Evolutionary conservation across 2,113 vertebrate species (phyloP).

Genomic region (Dipodomys stephensi): DNA sequence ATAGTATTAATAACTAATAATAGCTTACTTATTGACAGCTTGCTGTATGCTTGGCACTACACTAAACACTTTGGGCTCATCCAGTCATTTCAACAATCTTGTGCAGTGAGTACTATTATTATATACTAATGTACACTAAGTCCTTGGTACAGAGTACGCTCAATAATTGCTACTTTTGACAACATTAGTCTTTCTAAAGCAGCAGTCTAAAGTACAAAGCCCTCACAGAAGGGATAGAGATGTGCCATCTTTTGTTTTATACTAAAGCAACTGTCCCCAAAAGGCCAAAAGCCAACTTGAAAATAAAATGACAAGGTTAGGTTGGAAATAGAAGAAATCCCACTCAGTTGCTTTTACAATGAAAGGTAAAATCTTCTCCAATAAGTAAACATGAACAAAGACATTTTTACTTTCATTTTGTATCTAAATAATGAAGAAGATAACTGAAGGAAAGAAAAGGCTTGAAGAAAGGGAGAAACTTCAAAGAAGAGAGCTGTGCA

Average conservation of each 20-base stretch:
- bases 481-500: slow-evolving; percentile 1
- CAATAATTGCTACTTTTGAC: slow-evolving; percentile 26
- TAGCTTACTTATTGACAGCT: not conserved
- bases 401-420: slow-evolving; percentile 44
- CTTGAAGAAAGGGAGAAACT: not conserved
- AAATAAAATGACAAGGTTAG: not conserved
- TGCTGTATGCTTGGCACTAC: not conserved
- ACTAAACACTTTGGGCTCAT: not conserved
- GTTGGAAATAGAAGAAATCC: slow-evolving; percentile 41
- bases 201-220: slow-evolving; percentile 5
- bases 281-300: not conserved
- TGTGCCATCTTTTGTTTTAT: not conserved
- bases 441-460: not conserved
- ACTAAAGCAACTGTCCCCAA: not conserved
- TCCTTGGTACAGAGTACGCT: not conserved
- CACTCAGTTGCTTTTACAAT: slow-evolving; percentile 26
- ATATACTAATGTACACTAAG: slow-evolving; percentile 20
- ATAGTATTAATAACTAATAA: not conserved
- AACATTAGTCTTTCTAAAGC: slow-evolving; percentile 22
- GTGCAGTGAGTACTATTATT: not conserved
- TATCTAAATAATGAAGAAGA: slow-evolving; percentile 12
- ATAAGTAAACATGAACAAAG: slow-evolving; percentile 45
- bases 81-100: slow-evolving; percentile 8
- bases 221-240: not conserved
- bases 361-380: slow-evolving; percentile 13